Evolutionary conservation across 2,888 invertebrate genomes (phyloP), one percentile per base, ranked within the genome.

Genomic region (Sphinx pinastri): DNA sequence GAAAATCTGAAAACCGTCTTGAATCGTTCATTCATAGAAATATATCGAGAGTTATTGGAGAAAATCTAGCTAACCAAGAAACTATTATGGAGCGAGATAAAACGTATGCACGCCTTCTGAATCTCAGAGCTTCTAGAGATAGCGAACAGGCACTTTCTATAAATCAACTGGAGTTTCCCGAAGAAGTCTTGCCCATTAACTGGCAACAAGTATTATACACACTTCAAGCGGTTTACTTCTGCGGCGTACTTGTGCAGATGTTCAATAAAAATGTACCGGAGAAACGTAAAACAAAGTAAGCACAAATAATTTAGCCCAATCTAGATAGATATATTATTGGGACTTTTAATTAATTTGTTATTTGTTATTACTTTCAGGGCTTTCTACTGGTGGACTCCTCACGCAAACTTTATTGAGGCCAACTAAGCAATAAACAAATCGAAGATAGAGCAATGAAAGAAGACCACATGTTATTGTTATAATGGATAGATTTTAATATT

Each of bases 121-220:
- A n/a, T 19, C 12, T 12, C 11, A 19, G 55, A 55, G 55, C 12
- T 10, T 51, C 11, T 10, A 51, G 51, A 51, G 4, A 55, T 11
- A 55, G 11, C 19, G 55, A 19, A 55, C 19, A 55, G 16, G 16
- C 6, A 49, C 6, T 45, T 45, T 45, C n/a, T 11, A 11, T 12
- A 16, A 60, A 60, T n/a, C 47, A 60, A n/a, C 47, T 60, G 16
- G 47, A 10, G 0, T 60, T 13, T 25, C 16, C 47, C 13, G 13
- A 47, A 47, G 60, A 47, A 12, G 4, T 63, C 3, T 5, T 16
- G 10, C 67, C 51, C 12, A 75, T 77, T 52, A 86, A 80, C 71
- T 91, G 89, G 92, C 86, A 88, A 76, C 84, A 86, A 69, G 59
- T 89, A n/a, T 80, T 93, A 67, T 92, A 90, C 73, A 83, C 86